Evolutionary conservation across 2,888 invertebrate genomes (phyloP), one percentile per base, ranked within the genome.

Genomic region (Sminthurides aquaticus): DNA sequence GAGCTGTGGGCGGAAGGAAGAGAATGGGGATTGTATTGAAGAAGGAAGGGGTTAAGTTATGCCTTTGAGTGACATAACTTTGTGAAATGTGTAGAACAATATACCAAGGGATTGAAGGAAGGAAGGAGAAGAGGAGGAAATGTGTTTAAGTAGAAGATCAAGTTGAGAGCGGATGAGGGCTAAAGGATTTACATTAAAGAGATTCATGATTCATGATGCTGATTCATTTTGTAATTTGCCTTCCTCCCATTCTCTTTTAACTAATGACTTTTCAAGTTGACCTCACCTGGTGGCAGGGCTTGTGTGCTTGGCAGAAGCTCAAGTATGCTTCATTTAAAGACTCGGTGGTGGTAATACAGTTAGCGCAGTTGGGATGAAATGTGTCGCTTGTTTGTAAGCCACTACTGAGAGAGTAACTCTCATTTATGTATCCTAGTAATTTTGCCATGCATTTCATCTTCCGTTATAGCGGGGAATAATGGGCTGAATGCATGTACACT

Each of bases 221-320:
- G 62, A 62, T 62, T 62, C 62, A 56, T 60, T 49, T 5, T 15
- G 60, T 56, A 62, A 62, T 62, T 62, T 62, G 62, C 62, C 62
- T 62, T 62, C 22, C 48, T 55, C 56, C 22, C 48, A 26, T 2
- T 43, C 34, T 55, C 27, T 18, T 25, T 25, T 62, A 57, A 62
- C 62, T 57, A 57, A 57, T 62, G 57, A 57, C 49, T 62, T 57
- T 62, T 49, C 27, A 25, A 24, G 20, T 27, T 57, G 62, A 57
- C 56, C 49, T 62, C 57, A 62, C 57, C 62, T 62, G 62, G 56
- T 55, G 56, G 22, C 48, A 34, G 43, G 15, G 43, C 15, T n/a
- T n/a, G n/a, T n/a, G n/a, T 11, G 15, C 5, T 34, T 34, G 43
- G 43, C 43, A 34, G 8, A 15, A 15, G 43, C 5, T 34, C 43